phyloP scores from a whole-genome alignment of 2,113 vertebrate genomes.

The Leuciscus idus region DNA sequence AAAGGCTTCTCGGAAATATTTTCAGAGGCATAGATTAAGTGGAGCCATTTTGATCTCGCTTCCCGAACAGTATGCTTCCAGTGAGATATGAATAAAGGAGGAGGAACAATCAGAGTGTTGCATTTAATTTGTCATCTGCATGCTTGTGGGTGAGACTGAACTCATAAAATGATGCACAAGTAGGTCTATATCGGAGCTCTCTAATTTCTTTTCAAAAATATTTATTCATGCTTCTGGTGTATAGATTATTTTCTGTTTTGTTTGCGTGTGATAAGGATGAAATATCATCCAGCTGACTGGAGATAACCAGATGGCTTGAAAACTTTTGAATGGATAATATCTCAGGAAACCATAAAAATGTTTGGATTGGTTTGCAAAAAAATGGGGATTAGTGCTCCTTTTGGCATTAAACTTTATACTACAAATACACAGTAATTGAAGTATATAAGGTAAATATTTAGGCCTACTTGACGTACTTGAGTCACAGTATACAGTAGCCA shows the following conservation, averaged over 20 bases:
- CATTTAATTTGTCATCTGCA: slow-evolving; percentile 48
- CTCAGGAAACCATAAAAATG: not conserved
- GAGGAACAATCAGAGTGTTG: slow-evolving; percentile 49
- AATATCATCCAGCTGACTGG: not conserved
- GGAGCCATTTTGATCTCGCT: slow-evolving; percentile 28
- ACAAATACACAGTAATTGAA: too few species aligned
- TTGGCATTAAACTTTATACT: too few species aligned
- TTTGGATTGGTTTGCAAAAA: not conserved
- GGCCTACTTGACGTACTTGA: too few species aligned
- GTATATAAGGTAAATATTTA: too few species aligned
- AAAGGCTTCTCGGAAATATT: slow-evolving; percentile 37
- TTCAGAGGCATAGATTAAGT: slow-evolving; percentile 41
- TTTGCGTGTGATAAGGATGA: slow-evolving; percentile 1
- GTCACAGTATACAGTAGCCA: too few species aligned
- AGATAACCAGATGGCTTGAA: slow-evolving; percentile 7
- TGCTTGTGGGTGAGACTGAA: slow-evolving; percentile 35
- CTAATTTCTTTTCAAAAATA: slow-evolving; percentile 6
- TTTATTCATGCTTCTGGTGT: not conserved
- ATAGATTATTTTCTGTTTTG: not conserved
- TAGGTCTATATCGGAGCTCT: not conserved
- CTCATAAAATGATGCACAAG: slow-evolving; percentile 26
- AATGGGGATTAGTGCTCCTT: not conserved
- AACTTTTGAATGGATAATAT: not conserved
- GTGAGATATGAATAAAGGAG: slow-evolving; percentile 45
- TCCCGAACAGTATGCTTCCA: slow-evolving; percentile 25